Evolutionary conservation across 2,888 invertebrate species (phyloP).

Genomic region (Lypha dubia): DNA sequence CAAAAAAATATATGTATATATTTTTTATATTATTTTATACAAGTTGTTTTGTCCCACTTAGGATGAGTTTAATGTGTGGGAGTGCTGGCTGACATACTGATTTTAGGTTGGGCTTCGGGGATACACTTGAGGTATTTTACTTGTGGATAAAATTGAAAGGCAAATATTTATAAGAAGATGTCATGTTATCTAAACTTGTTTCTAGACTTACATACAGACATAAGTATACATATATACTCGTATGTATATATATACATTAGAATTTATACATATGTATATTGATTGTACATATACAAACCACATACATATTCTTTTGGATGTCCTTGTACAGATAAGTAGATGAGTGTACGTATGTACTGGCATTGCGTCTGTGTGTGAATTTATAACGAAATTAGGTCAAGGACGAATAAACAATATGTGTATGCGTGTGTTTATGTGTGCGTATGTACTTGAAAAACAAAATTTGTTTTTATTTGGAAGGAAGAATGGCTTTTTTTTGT

Average conservation of each 20-base stretch:
- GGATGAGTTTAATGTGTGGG: slow-evolving; percentile 53
- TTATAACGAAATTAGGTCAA: slow-evolving; percentile 66
- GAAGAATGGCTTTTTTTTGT: slow-evolving; percentile 9
- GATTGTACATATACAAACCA: background rate
- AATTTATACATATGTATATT: background rate
- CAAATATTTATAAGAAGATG: slow-evolving; percentile 54
- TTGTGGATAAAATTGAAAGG: slow-evolving; percentile 30
- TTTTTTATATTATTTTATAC: background rate
- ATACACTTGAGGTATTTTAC: slow-evolving; percentile 17
- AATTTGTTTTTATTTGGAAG: slow-evolving; percentile 20
- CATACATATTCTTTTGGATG: background rate
- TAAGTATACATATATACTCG: background rate
- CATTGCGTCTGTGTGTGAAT: background rate
- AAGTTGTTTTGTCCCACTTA: slow-evolving; percentile 20
- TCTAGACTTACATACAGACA: background rate
- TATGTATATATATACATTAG: background rate
- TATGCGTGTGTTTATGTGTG: background rate
- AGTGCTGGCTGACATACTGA: slow-evolving; percentile 46
- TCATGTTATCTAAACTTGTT: slow-evolving; percentile 17
- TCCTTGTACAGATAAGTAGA: background rate
- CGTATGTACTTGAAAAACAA: slow-evolving; percentile 13
- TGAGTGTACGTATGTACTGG: background rate
- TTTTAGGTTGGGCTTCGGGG: slow-evolving; percentile 53
- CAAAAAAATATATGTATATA: background rate
- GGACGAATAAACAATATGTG: slow-evolving; percentile 53